Conservation (phyloP, 2,113 vertebrate genomes). For the Azemiops feae region DNA sequence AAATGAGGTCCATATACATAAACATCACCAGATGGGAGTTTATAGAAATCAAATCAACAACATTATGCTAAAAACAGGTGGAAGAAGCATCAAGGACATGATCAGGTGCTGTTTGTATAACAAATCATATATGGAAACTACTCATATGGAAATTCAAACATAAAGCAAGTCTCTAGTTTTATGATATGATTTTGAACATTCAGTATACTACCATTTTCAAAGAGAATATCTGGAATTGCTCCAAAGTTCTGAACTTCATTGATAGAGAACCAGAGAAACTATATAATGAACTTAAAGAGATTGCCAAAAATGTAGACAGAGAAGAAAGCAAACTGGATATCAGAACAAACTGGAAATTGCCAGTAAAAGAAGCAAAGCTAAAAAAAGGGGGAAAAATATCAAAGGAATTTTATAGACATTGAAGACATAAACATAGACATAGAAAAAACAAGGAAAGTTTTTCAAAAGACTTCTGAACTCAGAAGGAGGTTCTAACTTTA, state of each 20-base stretch:
- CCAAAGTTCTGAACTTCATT: background rate
- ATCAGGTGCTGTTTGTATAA: background rate
- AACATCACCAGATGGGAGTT: background rate
- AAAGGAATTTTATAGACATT: background rate
- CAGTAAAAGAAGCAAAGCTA: background rate
- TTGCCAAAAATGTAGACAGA: background rate
- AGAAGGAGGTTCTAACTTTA: background rate
- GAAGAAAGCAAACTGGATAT: background rate
- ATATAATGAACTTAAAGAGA: background rate
- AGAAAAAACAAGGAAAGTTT: background rate
- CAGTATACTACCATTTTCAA: background rate
- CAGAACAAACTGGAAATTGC: background rate
- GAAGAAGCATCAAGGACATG: background rate
- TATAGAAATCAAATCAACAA: background rate
- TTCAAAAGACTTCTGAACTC: background rate
- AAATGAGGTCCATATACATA: background rate
- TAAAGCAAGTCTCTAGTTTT: background rate
- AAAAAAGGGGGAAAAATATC: background rate
- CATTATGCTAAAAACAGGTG: background rate
- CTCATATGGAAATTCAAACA: background rate
- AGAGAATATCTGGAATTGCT: background rate
- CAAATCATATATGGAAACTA: background rate
- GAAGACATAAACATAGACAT: background rate
- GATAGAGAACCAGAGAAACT: background rate
- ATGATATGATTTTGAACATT: background rate